Percentiles rank a stretch among this genome's conserved stretches.
Conservation (phyloP, 2,113 vertebrate genomes). For the Pseudopipra pipra region DNA sequence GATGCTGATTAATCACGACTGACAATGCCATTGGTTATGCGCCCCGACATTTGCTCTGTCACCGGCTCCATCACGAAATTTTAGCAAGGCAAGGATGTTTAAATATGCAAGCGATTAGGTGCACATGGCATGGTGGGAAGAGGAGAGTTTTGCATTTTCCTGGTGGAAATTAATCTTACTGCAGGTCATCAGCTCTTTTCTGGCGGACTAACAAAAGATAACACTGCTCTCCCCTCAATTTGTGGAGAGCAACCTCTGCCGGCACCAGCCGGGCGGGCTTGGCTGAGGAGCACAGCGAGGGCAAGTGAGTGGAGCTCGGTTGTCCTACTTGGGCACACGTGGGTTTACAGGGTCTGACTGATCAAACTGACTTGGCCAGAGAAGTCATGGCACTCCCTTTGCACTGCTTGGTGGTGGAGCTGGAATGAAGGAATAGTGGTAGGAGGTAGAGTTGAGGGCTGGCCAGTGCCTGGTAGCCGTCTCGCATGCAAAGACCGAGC, state of each 20-base stretch:
- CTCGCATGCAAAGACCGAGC: neutral
- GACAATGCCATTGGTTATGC: conserved; percentile 75
- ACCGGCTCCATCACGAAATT: conserved; percentile 54
- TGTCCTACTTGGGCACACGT: neutral
- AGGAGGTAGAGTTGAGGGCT: neutral
- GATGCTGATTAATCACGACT: conserved; percentile 74
- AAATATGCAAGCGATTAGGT: conserved; percentile 58
- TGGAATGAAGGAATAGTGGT: neutral
- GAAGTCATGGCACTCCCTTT: neutral
- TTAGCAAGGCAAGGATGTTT: conserved; percentile 55
- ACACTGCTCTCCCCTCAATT: neutral
- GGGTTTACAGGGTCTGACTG: neutral
- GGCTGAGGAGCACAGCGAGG: neutral
- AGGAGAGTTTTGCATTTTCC: conserved; percentile 50
- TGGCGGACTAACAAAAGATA: neutral
- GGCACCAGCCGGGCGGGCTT: neutral
- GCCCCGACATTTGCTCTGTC: conserved; percentile 65
- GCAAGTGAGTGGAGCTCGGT: neutral
- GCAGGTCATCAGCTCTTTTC: neutral
- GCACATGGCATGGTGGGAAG: neutral
- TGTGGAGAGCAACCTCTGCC: conserved; percentile 34
- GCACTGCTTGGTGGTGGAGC: neutral
- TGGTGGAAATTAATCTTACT: conserved; percentile 27
- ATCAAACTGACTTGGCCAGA: neutral
- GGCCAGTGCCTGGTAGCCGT: neutral